phyloP scores from a whole-genome alignment of 2,113 vertebrate species.

The Gallinago media region DNA sequence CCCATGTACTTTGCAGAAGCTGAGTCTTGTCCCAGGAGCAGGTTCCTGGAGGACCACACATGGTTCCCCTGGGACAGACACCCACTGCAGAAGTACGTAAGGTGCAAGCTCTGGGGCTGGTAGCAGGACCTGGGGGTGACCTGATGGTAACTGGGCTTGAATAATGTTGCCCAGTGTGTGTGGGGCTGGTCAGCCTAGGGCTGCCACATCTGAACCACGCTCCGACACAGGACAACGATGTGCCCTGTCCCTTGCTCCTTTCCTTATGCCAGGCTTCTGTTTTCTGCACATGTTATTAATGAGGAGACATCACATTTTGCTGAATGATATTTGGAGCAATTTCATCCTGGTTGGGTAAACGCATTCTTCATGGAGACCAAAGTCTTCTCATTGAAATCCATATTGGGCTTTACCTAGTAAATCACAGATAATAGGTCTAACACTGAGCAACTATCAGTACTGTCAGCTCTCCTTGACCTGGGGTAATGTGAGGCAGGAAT shows the following conservation, averaged over 20 bases:
- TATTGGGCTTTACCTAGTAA: neutral
- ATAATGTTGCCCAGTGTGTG: neutral
- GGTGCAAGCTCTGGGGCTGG: neutral
- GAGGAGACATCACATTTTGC: neutral
- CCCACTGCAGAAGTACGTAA: neutral
- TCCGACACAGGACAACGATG: fast-evolving
- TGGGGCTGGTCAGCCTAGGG: neutral
- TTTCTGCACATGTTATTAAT: fast-evolving
- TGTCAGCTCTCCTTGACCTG: neutral
- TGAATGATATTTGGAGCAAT: neutral
- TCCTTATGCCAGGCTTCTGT: neutral
- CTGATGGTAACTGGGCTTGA: neutral
- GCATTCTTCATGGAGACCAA: neutral
- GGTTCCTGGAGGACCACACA: neutral
- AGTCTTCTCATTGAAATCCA: neutral
- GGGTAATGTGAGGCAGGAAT: neutral
- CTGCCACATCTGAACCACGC: fast-evolving
- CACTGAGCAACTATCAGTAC: neutral
- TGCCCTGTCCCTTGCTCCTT: neutral
- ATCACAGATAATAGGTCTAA: neutral
- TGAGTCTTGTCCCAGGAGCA: neutral
- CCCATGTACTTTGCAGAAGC: neutral
- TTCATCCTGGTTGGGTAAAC: neutral
- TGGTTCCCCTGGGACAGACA: neutral
- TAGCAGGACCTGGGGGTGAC: neutral